Conservation (phyloP, 2,113 vertebrate genomes). For the Microtus oregoni region DNA sequence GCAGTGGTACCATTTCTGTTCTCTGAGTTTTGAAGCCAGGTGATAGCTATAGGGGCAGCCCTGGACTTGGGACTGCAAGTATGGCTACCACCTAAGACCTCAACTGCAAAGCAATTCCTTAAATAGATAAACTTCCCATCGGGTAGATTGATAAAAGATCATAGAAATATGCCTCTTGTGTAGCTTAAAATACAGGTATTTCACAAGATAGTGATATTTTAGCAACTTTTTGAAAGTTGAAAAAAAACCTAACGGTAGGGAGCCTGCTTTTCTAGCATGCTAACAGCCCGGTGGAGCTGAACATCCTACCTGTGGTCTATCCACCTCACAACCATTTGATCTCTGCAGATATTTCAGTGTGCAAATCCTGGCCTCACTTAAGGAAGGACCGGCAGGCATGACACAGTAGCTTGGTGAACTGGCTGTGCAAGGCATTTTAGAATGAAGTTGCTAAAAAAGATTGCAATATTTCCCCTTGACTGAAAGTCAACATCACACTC, state of each 20-base stretch:
- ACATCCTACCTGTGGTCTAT: background rate
- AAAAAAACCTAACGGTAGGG: background rate
- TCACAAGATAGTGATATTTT: background rate
- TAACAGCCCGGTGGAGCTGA: background rate
- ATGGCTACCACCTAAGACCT: background rate
- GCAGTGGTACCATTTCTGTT: background rate
- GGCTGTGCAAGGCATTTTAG: background rate
- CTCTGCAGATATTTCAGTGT: background rate
- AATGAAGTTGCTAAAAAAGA: background rate
- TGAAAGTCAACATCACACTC: background rate
- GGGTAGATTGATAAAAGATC: background rate
- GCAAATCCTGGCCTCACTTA: background rate
- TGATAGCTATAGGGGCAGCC: background rate
- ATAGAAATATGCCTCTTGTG: background rate
- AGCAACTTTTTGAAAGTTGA: constrained; percentile 24
- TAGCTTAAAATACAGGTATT: background rate
- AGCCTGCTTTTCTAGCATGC: background rate
- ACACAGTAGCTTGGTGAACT: background rate
- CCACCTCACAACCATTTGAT: background rate
- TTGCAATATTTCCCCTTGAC: background rate
- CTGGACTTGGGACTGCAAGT: background rate
- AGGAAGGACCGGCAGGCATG: background rate
- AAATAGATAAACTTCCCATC: background rate
- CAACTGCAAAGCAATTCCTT: background rate
- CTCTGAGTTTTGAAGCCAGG: background rate